Evolutionary conservation across 1,140 invertebrate species (phyloP).

Genomic region (Chymomyza costata): DNA sequence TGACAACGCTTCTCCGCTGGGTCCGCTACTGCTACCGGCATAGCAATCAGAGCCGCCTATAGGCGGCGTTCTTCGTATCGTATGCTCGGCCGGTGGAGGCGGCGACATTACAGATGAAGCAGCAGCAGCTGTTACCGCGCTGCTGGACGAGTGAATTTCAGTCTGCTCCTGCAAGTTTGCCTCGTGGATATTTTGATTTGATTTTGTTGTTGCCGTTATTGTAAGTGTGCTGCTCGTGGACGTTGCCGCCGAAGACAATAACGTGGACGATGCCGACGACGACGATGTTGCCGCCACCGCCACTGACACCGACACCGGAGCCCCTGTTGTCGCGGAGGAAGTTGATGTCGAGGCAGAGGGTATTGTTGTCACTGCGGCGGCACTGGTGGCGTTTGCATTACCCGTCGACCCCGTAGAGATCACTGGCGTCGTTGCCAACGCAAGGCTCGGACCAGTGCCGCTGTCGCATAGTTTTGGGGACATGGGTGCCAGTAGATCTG

Average conservation of each 20-base stretch:
- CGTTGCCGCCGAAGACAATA: constrained; percentile 35
- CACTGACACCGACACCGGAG: constrained; percentile 23
- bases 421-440: constrained; percentile 69
- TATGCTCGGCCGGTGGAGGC: constrained; percentile 60
- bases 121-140: constrained; percentile 48
- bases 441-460: constrained; percentile 70
- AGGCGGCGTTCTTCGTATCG: constrained; percentile 32
- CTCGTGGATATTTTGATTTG: constrained; percentile 4
- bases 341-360: constrained; percentile 27
- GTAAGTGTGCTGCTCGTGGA: constrained; percentile 40
- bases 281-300: constrained; percentile 21
- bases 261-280: constrained; percentile 27
- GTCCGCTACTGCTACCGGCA: neutral
- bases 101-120: constrained; percentile 73
- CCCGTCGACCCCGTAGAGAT: constrained; percentile 43
- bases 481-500: constrained; percentile 85
- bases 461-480: constrained; percentile 83
- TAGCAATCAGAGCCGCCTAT: constrained; percentile 19
- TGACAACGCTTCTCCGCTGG: constrained; percentile 11
- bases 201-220: constrained; percentile 17
- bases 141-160: constrained; percentile 69
- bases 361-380: constrained; percentile 24
- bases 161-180: constrained; percentile 59
- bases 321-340: too few species aligned
- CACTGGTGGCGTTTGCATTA: constrained; percentile 37